Evolutionary conservation across 2,113 vertebrate genomes (phyloP).

Genomic region (Albula goreensis): DNA sequence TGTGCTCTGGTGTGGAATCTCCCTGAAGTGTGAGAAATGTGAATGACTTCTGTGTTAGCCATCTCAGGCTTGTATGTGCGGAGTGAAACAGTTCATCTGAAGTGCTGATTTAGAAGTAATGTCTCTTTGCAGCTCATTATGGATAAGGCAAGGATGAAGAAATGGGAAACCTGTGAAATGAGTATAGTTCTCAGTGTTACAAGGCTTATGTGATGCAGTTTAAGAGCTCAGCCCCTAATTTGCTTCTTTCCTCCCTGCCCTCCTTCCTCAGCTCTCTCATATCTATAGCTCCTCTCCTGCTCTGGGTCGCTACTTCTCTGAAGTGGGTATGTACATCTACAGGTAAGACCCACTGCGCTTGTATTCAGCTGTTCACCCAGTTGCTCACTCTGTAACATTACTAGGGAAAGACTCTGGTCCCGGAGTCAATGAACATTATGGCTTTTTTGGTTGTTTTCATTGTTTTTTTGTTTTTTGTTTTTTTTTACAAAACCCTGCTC

Average conservation of each 20-base stretch:
- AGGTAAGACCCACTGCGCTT: constrained; percentile 47
- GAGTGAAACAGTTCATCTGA: no score
- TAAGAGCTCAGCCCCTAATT: not conserved
- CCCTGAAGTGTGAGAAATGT: not conserved
- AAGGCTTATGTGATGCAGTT: not conserved
- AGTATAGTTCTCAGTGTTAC: no score
- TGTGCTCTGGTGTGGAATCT: not conserved
- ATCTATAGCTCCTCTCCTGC: constrained; percentile 63
- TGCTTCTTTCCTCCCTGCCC: constrained; percentile 23
- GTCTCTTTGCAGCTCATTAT: no score
- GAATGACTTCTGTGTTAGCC: not conserved
- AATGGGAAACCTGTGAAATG: no score
- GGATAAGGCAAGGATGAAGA: no score
- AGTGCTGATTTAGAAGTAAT: no score
- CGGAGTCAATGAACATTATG: no score
- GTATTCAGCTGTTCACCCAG: not conserved
- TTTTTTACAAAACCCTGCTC: no score
- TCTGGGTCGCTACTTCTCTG: constrained; percentile 65
- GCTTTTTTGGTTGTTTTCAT: no score
- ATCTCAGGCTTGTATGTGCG: no score
- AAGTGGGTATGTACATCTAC: constrained; percentile 36
- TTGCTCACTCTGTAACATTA: not conserved
- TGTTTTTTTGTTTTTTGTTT: no score
- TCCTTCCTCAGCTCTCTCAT: constrained; percentile 51
- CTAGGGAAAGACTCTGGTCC: no score